These are phyloP conservation scores for Drosophila multiciliata DNA, from an alignment of 2,888 invertebrate species.

Conservation along the genomic window DNA sequence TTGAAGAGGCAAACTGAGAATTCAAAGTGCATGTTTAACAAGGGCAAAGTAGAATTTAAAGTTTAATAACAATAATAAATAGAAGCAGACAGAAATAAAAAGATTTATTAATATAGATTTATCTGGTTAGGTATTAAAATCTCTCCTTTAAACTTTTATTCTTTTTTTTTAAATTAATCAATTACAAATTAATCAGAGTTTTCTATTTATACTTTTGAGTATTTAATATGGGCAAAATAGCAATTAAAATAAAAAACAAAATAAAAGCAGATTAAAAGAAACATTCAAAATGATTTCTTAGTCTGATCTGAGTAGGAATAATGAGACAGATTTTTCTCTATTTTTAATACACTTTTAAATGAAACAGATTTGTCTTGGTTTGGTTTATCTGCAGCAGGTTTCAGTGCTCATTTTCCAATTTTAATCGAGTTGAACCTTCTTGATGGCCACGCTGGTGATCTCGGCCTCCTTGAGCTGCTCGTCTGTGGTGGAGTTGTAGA, in stretches of 20 bases:
- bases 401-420: neutral
- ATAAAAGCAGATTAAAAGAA: too few relatives aligned
- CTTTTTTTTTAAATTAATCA: neutral
- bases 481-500: conserved; percentile 80
- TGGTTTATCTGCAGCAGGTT: neutral
- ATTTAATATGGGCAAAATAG: too few relatives aligned
- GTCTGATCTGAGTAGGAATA: too few relatives aligned
- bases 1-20: conserved; percentile 9
- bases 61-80: neutral
- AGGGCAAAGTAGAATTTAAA: neutral
- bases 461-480: conserved; percentile 73
- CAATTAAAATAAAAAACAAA: too few relatives aligned
- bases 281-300: too few relatives aligned
- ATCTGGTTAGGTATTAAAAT: too few relatives aligned
- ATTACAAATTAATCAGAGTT: neutral
- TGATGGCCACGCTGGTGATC: conserved; percentile 72
- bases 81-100: neutral
- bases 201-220: neutral
- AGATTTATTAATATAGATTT: too few relatives aligned
- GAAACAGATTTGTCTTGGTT: neutral
- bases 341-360: too few relatives aligned
- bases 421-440: conserved; percentile 67
- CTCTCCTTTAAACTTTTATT: too few relatives aligned
- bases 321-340: too few relatives aligned
- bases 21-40: neutral